phyloP scores from a whole-genome alignment of 2,113 vertebrate species.

The Axis porcinus region DNA sequence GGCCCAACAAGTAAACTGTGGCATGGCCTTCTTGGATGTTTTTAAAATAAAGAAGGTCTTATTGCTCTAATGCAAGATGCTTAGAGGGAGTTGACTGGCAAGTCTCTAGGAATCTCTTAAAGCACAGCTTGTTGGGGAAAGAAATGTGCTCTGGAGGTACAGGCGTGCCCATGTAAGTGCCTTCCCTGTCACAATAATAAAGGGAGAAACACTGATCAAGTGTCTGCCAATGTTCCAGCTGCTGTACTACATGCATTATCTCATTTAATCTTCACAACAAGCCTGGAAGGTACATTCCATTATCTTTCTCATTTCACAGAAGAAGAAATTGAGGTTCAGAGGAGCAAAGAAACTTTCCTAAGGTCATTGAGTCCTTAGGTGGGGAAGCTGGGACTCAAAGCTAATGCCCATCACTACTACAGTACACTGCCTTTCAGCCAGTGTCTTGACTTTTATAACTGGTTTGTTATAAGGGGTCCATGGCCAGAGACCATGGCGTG shows the following conservation, averaged over 20 bases:
- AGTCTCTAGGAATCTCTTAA: neutral
- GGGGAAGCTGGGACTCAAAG: neutral
- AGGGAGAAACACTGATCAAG: neutral
- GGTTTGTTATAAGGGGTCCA: neutral
- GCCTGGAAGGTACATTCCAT: neutral
- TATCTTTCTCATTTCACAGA: neutral
- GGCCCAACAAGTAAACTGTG: neutral
- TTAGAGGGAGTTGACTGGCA: neutral
- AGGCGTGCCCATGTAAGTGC: neutral
- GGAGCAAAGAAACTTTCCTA: neutral
- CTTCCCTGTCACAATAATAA: neutral
- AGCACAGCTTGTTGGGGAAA: neutral
- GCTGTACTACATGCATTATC: neutral
- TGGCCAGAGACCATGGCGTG: neutral
- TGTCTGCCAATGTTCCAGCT: neutral
- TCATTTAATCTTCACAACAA: neutral
- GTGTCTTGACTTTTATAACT: neutral
- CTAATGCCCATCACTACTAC: neutral
- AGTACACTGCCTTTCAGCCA: neutral
- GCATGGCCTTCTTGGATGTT: neutral
- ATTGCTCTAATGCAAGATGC: neutral
- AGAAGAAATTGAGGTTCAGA: neutral
- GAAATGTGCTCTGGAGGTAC: neutral
- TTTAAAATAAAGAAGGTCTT: neutral
- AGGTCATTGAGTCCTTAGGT: neutral